Conservation (phyloP, 2,113 vertebrate species). For the Macquaria australasica region DNA sequence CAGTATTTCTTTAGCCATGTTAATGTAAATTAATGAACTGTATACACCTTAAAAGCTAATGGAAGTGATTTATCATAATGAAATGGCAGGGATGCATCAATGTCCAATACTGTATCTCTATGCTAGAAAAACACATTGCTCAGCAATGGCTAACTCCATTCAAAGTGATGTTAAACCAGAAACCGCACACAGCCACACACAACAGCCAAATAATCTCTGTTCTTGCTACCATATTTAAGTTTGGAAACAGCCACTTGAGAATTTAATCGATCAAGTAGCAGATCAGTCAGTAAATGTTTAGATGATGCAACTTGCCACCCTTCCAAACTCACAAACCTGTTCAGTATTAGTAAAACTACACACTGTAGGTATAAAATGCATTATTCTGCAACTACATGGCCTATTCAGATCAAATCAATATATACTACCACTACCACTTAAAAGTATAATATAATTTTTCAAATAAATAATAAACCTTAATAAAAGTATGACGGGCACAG, state of each 20-base stretch:
- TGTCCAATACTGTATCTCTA: neutral
- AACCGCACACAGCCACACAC: neutral
- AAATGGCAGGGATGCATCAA: constrained; percentile 6
- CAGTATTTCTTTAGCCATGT: neutral
- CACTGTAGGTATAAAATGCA: neutral
- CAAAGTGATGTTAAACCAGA: neutral
- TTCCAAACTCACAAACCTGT: neutral
- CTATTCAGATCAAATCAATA: neutral
- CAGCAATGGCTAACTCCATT: neutral
- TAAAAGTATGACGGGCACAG: too few species aligned
- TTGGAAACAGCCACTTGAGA: neutral
- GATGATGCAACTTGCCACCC: neutral
- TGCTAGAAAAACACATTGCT: neutral
- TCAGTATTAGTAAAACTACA: neutral
- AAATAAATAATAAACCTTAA: too few species aligned
- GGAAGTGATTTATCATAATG: neutral
- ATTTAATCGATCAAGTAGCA: neutral
- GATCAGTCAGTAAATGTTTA: neutral
- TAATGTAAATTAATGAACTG: constrained; percentile 13
- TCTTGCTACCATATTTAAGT: neutral
- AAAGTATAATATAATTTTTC: too few species aligned
- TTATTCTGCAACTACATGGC: neutral
- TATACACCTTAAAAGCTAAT: neutral
- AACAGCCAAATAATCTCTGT: neutral
- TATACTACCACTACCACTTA: neutral